phyloP scores from a whole-genome alignment of 1,140 invertebrate genomes.

The Helicoverpa armigera region DNA sequence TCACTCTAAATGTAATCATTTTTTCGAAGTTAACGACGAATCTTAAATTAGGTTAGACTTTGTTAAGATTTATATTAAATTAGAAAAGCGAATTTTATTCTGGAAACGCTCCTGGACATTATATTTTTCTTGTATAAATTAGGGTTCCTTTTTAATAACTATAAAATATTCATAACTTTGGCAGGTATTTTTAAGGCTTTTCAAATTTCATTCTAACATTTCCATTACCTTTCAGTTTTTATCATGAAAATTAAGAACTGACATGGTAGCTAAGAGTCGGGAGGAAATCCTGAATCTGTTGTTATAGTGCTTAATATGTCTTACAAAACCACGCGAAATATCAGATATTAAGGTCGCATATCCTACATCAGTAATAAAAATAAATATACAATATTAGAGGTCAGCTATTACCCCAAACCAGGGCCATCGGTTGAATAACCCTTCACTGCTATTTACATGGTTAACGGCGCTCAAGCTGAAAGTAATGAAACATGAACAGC shows the following conservation, averaged over 20 bases:
- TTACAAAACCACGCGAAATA: background rate
- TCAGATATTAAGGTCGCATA: background rate
- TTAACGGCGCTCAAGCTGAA: background rate
- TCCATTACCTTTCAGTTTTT: too few relatives aligned
- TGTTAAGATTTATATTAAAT: slow-evolving; percentile 29
- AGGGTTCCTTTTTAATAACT: background rate
- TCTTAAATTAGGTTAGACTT: slow-evolving; percentile 26
- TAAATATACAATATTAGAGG: slow-evolving; percentile 21
- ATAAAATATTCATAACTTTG: background rate
- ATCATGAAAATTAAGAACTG: too few relatives aligned
- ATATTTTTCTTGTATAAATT: background rate
- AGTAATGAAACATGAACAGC: background rate
- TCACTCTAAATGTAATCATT: slow-evolving; percentile 29
- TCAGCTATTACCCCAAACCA: slow-evolving; percentile 17
- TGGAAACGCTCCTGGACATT: background rate
- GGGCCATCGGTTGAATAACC: slow-evolving; percentile 29
- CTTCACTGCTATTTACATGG: slow-evolving; percentile 2
- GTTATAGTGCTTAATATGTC: too few relatives aligned
- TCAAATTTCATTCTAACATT: too few relatives aligned
- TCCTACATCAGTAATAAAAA: slow-evolving; percentile 7
- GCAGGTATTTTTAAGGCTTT: too few relatives aligned
- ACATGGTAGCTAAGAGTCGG: too few relatives aligned
- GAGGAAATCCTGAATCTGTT: too few relatives aligned
- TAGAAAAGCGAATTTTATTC: slow-evolving; percentile 21
- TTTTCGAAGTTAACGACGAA: slow-evolving; percentile 28